Evolutionary conservation across 2,113 vertebrate species (phyloP), one percentile per base, ranked within the genome.

Genomic region (Marmota flaviventris): DNA sequence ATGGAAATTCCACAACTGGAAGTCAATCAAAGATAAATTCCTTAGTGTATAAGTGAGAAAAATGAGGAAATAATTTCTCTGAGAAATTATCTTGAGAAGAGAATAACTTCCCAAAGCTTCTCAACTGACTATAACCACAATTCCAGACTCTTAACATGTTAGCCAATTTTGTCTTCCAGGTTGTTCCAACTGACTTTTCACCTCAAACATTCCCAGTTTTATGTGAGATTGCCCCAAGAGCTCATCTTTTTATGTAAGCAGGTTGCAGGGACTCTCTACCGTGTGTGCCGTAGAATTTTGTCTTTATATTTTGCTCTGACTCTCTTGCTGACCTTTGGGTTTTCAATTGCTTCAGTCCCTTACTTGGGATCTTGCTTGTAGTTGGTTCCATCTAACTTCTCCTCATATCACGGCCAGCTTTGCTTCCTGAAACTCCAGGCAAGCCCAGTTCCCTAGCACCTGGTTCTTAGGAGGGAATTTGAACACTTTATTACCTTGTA

Each of bases 11-110:
- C 25, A 22, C 87, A 73, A 56, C 53, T 94, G 69, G 29, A 94
- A 91, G 69, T 65, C n/a, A 48, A 45, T 92, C 69, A 93, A 86
- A 79, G 45, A 86, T 92, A 29, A 56, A 73, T 94, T 93, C 72
- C 9, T 48, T 27, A 85, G 8, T 77, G 58, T 73, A 39, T 91
- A 58, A 85, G 48, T 53, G n/a, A 94, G 34, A 16, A 95, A 95
- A 76, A 32, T 83, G 51, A 82, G 77, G 48, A 93, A 95, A 85
- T 91, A 53, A 72, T 88, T 94, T 96, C 16, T 77, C 92, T 94
- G n/a, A 76, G 65, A 86, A 92, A 76, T 93, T 84, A 48, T 69
- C 67, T 93, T 77, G 85, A 76, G 76, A 79, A 87, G 56, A 48
- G 51, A 76, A 29, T n/a, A 76, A 69, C 65, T 93, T 90, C 34